phyloP scores from a whole-genome alignment of 1,140 invertebrate species.

The Phenacoccus solenopsis region DNA sequence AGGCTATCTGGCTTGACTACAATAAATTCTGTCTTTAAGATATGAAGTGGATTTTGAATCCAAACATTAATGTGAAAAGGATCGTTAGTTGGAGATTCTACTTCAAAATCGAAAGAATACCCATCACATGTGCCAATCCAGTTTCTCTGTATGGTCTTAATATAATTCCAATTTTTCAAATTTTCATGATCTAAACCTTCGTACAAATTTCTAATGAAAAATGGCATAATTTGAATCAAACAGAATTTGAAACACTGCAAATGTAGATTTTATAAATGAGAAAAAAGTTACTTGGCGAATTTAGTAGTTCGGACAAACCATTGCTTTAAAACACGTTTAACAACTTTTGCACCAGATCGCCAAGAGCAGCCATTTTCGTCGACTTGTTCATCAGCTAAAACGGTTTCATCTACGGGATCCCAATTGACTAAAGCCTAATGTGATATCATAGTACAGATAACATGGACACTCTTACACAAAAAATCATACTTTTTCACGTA shows the following conservation, averaged over 20 bases:
- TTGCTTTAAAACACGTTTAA: constrained; percentile 70
- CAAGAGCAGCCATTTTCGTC: constrained; percentile 83
- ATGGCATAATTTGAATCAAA: constrained; percentile 10
- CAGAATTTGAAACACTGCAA: no score
- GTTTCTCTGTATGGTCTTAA: constrained; percentile 53
- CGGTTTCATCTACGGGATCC: constrained; percentile 97
- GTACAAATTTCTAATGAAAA: constrained; percentile 37
- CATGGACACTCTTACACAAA: neutral
- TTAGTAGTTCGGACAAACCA: constrained; percentile 92
- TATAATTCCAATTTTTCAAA: neutral
- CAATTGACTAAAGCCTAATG: constrained; percentile 89
- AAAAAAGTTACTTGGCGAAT: constrained; percentile 64
- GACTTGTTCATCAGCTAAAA: constrained; percentile 96
- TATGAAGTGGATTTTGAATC: constrained; percentile 60
- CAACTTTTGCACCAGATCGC: constrained; percentile 91
- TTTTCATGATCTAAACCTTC: constrained; percentile 46
- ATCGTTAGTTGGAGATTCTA: constrained; percentile 36
- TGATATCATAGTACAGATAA: constrained; percentile 20
- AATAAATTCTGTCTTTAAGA: constrained; percentile 19
- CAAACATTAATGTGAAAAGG: constrained; percentile 47
- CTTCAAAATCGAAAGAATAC: constrained; percentile 43
- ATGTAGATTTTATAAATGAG: no score
- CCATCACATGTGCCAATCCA: constrained; percentile 94
- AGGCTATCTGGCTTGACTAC: constrained; percentile 33
- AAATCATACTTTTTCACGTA: constrained; percentile 29